Conservation (phyloP, 2,888 invertebrate genomes). For the Actias luna region DNA sequence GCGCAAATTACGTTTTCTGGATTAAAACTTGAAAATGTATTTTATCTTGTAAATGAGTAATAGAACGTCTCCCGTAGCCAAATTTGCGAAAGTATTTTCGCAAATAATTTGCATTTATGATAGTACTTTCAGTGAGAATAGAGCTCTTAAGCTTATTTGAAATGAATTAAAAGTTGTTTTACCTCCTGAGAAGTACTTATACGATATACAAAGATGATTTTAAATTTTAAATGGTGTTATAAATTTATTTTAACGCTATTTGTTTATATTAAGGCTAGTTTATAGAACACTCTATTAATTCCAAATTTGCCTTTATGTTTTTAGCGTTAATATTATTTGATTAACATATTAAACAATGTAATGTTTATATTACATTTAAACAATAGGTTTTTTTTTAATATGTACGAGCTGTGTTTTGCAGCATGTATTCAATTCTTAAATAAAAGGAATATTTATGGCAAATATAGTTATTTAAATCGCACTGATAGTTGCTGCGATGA, state of each 20-base stretch:
- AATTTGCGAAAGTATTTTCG: background rate
- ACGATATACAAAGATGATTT: constrained; percentile 13
- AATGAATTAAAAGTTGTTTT: constrained; percentile 2
- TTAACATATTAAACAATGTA: too few relatives aligned
- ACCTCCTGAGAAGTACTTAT: constrained; percentile 20
- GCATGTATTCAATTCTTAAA: too few relatives aligned
- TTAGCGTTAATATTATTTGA: background rate
- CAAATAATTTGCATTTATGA: constrained; percentile 2
- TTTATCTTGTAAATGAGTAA: constrained; percentile 20
- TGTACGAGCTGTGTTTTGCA: too few relatives aligned
- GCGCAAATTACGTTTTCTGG: too few relatives aligned
- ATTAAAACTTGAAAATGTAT: background rate
- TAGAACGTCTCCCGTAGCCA: constrained; percentile 1
- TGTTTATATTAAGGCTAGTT: background rate
- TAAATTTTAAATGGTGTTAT: background rate
- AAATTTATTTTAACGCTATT: background rate
- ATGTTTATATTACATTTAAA: background rate
- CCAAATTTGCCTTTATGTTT: background rate
- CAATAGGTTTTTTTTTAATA: background rate
- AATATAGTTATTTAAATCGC: too few relatives aligned
- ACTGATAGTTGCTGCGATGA: too few relatives aligned
- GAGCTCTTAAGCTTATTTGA: background rate
- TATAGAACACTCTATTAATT: background rate
- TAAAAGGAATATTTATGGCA: too few relatives aligned
- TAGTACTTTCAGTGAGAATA: background rate